These are phyloP conservation scores for Climacteris rufus DNA, from an alignment of 2,113 vertebrate genomes.

Conservation along the genomic window DNA sequence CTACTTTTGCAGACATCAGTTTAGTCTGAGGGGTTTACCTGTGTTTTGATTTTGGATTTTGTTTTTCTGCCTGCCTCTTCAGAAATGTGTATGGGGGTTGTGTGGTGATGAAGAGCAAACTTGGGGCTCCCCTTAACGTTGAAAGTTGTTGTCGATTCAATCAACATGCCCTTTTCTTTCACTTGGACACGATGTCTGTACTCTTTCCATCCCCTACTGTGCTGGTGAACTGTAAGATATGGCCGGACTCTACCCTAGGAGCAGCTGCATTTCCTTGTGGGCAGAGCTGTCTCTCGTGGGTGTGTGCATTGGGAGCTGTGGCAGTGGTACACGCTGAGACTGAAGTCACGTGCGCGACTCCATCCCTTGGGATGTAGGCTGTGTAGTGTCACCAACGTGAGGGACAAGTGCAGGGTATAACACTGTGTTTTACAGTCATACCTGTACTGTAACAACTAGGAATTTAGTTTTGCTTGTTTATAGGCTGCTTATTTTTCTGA, in stretches of 20 bases:
- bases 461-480: background rate
- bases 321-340: rapidly evolving
- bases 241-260: background rate
- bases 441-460: background rate
- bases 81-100: background rate
- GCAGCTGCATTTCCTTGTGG: background rate
- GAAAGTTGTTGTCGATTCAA: background rate
- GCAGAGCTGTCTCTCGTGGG: background rate
- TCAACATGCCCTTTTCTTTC: background rate
- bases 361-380: background rate
- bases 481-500: background rate
- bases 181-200: background rate
- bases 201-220: background rate
- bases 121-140: background rate
- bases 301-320: background rate
- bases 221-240: background rate
- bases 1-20: background rate
- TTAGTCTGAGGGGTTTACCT: background rate
- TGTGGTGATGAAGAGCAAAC: background rate
- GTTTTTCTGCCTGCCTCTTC: background rate
- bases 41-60: background rate
- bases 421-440: background rate
- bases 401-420: background rate
- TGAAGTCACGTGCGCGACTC: rapidly evolving
- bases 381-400: background rate